These are phyloP conservation scores for Hirtodrosophila trivittata DNA, from an alignment of 2,888 invertebrate species.

Conservation along the genomic window DNA sequence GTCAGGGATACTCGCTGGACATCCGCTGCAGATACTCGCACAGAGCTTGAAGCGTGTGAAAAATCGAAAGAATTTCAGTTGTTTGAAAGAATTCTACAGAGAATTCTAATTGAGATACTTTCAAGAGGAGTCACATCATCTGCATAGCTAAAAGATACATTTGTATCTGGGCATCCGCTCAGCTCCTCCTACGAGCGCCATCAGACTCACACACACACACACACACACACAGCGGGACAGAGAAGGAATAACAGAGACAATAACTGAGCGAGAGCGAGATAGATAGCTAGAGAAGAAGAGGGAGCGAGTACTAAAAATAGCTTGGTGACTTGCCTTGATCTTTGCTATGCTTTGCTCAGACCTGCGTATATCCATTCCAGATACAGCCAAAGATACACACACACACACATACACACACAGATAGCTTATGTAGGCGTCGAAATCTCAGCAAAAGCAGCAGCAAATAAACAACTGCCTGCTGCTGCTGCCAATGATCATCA, in stretches of 20 bases:
- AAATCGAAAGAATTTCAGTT: background rate
- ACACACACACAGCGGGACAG: background rate
- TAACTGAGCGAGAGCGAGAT: background rate
- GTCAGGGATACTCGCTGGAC: no score
- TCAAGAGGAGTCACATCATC: constrained; percentile 28
- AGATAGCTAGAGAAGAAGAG: background rate
- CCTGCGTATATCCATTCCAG: constrained; percentile 47
- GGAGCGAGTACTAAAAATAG: constrained; percentile 49
- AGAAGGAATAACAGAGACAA: constrained; percentile 4
- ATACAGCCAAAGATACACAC: constrained; percentile 27
- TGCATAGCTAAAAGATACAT: constrained; percentile 36
- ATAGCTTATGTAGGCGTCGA: constrained; percentile 57
- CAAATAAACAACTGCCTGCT: constrained; percentile 35
- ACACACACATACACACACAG: constrained; percentile 13
- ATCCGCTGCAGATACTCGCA: no score
- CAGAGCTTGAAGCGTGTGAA: constrained; percentile 1
- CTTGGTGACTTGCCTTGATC: constrained; percentile 54
- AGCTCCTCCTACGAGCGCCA: constrained; percentile 45
- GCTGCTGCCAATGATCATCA: constrained; percentile 32
- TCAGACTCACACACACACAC: background rate
- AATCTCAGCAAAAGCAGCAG: constrained; percentile 58
- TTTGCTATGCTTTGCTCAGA: constrained; percentile 43
- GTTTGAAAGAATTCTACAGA: background rate
- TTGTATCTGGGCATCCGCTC: constrained; percentile 13
- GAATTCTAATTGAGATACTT: background rate